These are phyloP conservation scores for Paratilapia polleni DNA, from an alignment of 2,113 vertebrate genomes.

Conservation along the genomic window DNA sequence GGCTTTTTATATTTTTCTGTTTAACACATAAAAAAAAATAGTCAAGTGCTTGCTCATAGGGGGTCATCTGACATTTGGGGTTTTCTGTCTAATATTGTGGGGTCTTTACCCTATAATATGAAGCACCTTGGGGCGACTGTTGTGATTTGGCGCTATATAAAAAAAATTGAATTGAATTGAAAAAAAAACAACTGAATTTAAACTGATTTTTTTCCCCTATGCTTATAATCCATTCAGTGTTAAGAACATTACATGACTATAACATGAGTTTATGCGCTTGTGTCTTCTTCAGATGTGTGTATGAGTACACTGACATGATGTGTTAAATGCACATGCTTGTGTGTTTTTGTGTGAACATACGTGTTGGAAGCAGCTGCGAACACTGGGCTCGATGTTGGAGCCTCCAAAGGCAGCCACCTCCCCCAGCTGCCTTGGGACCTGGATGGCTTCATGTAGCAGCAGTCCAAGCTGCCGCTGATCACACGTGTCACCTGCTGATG, in stretches of 20 bases:
- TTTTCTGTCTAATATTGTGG: too few species aligned
- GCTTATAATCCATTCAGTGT: background rate
- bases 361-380: constrained; percentile 97
- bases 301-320: background rate
- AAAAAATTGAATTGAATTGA: too few species aligned
- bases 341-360: constrained; percentile 75
- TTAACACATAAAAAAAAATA: too few species aligned
- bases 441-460: constrained; percentile 94
- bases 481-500: constrained; percentile 89
- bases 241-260: constrained; percentile 3
- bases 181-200: background rate
- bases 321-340: background rate
- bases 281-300: background rate
- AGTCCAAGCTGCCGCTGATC: constrained; percentile 95
- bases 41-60: too few species aligned
- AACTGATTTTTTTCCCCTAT: background rate
- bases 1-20: too few species aligned
- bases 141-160: too few species aligned
- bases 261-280: background rate
- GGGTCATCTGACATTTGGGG: too few species aligned
- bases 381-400: constrained; percentile 97
- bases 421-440: constrained; percentile 94
- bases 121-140: too few species aligned
- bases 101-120: too few species aligned
- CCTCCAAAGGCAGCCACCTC: constrained; percentile 97